A percentile compares a stretch with the other conserved stretches of the same genome.
Conservation (phyloP, 2,113 vertebrate genomes). For the Drymodes brunneopygia region DNA sequence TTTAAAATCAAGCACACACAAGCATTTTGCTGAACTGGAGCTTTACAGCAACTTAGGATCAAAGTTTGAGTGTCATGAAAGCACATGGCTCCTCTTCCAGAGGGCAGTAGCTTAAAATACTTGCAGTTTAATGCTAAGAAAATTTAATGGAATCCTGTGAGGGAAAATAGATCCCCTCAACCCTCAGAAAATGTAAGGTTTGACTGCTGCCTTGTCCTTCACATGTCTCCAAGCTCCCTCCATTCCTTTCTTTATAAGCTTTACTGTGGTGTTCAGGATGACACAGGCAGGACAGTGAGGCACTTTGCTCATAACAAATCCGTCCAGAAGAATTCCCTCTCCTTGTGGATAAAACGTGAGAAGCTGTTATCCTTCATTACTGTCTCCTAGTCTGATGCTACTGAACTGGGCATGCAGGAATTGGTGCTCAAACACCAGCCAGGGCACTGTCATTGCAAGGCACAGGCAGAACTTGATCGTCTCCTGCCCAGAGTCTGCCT, state of each 20-base stretch:
- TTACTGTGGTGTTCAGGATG: not conserved
- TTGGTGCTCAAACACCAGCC: not conserved
- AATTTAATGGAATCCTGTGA: conserved; percentile 28
- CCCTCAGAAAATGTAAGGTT: not conserved
- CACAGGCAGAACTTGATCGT: not conserved
- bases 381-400: not conserved
- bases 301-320: not conserved
- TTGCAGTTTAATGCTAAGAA: conserved; percentile 34
- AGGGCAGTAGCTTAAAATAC: conserved; percentile 19
- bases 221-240: not conserved
- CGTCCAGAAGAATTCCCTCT: not conserved
- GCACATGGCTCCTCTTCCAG: conserved; percentile 26
- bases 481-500: not conserved
- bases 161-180: not conserved
- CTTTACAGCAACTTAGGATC: conserved; percentile 58
- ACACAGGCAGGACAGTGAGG: not conserved
- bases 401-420: not conserved
- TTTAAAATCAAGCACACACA: conserved; percentile 51
- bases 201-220: not conserved
- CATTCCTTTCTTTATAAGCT: not conserved
- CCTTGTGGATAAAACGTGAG: not conserved
- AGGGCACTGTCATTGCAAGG: not conserved
- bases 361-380: not conserved
- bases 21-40: conserved; percentile 46
- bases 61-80: conserved; percentile 23